Evolutionary conservation across 2,113 vertebrate species (phyloP).

Genomic region (Todiramphus chloris): DNA sequence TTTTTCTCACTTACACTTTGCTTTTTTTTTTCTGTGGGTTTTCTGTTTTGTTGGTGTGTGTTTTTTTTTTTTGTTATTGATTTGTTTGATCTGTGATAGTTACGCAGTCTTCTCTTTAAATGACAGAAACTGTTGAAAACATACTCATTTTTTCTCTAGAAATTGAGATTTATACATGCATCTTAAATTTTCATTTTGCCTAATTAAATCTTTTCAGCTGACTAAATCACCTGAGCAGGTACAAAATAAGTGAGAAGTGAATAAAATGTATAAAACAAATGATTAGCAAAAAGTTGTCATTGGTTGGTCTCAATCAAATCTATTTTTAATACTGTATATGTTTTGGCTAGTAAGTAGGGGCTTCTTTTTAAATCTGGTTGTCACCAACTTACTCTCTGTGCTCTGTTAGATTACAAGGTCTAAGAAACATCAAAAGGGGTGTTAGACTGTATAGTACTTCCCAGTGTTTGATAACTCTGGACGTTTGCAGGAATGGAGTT

Average conservation of each 20-base stretch:
- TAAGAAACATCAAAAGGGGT: neutral
- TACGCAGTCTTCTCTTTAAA: neutral
- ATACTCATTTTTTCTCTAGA: neutral
- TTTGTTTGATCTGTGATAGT: neutral
- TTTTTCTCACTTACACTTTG: neutral
- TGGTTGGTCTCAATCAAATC: neutral
- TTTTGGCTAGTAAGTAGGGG: neutral
- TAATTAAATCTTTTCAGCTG: neutral
- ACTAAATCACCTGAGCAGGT: neutral
- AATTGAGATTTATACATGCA: neutral
- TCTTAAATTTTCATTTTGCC: neutral
- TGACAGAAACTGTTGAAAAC: neutral
- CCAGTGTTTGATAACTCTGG: neutral
- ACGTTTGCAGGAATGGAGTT: neutral
- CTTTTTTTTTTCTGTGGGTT: too few species aligned
- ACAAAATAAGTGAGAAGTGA: neutral
- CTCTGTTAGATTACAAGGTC: neutral
- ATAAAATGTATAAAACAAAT: neutral
- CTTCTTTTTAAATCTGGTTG: neutral
- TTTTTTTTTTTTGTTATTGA: neutral
- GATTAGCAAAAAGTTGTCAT: neutral
- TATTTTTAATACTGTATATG: neutral
- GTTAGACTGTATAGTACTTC: neutral
- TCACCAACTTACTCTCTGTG: neutral
- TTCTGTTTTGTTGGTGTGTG: neutral